Base-by-base conservation (phyloP, 2,888 invertebrate species). In the Eurytoma adleriae region DNA sequence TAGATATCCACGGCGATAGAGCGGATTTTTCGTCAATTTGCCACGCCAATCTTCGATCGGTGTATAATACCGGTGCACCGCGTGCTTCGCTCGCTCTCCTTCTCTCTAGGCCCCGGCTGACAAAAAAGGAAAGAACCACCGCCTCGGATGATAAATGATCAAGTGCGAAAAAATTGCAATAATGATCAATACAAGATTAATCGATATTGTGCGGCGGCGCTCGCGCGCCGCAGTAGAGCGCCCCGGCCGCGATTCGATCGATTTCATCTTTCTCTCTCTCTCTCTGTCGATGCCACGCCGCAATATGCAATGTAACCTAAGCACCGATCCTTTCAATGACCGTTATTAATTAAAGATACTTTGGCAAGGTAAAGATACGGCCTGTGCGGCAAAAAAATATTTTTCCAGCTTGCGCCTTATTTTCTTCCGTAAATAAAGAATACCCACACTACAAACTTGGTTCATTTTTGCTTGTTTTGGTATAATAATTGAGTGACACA, bases 111-210 rank as follows among this genome's bases (percentile, higher is more conserved):
- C 20, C 24, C 52, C 18, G 67, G 5, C n/a, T 16, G 61, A 24
- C 14, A 66, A 74, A 61, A 69, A 69, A 54, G 71, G 67, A 77
- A 74, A 73, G 69, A 20, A 18, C 66, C 50, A 24, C 18, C 81
- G 56, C 69, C 78, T 54, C 67, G 54, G 82, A 75, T 82, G 78
- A 82, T 82, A 68, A 82, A 82, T 78, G 82, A 75, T 78, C 76
- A 13, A 50, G 4, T 10, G 4, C 13, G 74, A 62, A 82, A 82
- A 82, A 82, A 82, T 82, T 62, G 78, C 77, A 78, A 75, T 82
- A 79, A 82, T 80, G 80, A 82, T 82, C 82, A 82, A 82, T 80
- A 56, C 78, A 82, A 82, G 79, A 82, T 82, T 82, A 82, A 82
- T 82, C 82, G 82, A 82, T 80, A 80, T 78, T 68, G 78, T 78